Conservation (phyloP, 2,113 vertebrate species). For the Cebus imitator region DNA sequence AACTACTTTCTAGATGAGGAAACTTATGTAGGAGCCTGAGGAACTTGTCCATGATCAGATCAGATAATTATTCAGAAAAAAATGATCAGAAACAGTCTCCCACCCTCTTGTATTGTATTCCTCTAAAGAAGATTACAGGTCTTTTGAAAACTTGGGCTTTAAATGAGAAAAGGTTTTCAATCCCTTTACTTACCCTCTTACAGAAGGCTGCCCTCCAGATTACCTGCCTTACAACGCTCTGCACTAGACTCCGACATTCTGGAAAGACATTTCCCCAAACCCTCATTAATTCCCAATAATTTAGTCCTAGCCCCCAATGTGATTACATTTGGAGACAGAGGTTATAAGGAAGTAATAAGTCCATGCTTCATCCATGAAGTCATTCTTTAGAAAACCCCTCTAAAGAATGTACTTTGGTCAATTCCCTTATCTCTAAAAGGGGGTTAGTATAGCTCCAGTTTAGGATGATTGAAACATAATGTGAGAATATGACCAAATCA, state of each 20-base stretch:
- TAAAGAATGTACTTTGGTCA: not conserved
- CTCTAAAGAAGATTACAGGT: not conserved
- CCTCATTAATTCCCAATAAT: not conserved
- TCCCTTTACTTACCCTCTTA: not conserved
- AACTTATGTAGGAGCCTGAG: not conserved
- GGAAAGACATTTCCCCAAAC: not conserved
- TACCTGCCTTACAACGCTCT: not conserved
- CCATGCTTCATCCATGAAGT: too few species aligned
- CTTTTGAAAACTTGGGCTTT: not conserved
- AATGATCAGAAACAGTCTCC: not conserved
- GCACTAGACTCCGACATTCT: not conserved
- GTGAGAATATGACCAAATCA: not conserved
- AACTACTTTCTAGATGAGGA: not conserved
- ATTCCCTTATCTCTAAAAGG: not conserved
- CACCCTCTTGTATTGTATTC: not conserved
- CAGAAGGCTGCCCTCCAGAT: not conserved
- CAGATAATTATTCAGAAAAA: not conserved
- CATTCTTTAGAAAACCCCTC: not conserved
- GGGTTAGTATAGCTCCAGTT: not conserved
- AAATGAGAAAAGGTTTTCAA: constrained; percentile 1
- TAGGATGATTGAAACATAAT: not conserved
- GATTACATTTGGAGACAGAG: too few species aligned
- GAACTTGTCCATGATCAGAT: not conserved
- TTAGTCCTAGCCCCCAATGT: too few species aligned
- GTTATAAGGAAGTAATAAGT: too few species aligned